Evolutionary conservation across 2,797 vertebrate species (phyloP).

Genomic region (Babyrousa celebensis): DNA sequence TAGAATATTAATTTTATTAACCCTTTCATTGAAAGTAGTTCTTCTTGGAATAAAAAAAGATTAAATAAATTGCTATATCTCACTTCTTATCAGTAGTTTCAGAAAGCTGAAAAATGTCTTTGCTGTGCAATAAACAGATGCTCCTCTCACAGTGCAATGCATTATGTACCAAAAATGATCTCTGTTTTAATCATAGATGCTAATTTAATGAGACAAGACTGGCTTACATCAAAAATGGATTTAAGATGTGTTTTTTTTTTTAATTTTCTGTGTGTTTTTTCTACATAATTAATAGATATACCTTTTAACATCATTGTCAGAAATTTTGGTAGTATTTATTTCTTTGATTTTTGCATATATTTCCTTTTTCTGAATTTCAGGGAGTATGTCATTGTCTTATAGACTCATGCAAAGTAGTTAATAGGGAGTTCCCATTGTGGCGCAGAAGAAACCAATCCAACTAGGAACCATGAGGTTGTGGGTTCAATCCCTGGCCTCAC

Average conservation of each 20-base stretch:
- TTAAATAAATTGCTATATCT: slow-evolving; percentile 83
- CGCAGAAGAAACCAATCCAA: no score
- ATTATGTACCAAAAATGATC: slow-evolving; percentile 99
- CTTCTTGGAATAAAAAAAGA: slow-evolving; percentile 87
- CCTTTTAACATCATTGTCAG: slow-evolving; percentile 85
- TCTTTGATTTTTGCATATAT: slow-evolving; percentile 57
- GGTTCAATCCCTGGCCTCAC: no score
- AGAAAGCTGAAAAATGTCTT: slow-evolving; percentile 99
- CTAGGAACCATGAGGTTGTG: no score
- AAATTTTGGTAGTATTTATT: slow-evolving; percentile 57
- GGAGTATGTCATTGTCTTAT: slow-evolving; percentile 46
- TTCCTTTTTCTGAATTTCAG: slow-evolving; percentile 37
- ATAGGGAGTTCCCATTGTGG: no score
- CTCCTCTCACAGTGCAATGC: slow-evolving; percentile 98
- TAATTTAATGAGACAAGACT: slow-evolving; percentile 99
- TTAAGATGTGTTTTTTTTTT: slow-evolving; percentile 98
- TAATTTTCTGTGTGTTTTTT: slow-evolving; percentile 92
- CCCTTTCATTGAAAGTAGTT: slow-evolving; percentile 82
- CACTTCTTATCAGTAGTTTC: slow-evolving; percentile 97
- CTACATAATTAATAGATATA: slow-evolving; percentile 96
- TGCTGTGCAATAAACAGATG: slow-evolving; percentile 99
- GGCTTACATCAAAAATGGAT: slow-evolving; percentile 98
- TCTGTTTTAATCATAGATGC: slow-evolving; percentile 99
- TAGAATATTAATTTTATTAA: slow-evolving; percentile 89
- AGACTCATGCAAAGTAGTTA: slow-evolving; percentile 60